Percentiles rank a stretch among this genome's conserved stretches.
These are phyloP conservation scores for Pediacus dermestoides DNA, from an alignment of 2,888 invertebrate genomes.

Conservation along the genomic window DNA sequence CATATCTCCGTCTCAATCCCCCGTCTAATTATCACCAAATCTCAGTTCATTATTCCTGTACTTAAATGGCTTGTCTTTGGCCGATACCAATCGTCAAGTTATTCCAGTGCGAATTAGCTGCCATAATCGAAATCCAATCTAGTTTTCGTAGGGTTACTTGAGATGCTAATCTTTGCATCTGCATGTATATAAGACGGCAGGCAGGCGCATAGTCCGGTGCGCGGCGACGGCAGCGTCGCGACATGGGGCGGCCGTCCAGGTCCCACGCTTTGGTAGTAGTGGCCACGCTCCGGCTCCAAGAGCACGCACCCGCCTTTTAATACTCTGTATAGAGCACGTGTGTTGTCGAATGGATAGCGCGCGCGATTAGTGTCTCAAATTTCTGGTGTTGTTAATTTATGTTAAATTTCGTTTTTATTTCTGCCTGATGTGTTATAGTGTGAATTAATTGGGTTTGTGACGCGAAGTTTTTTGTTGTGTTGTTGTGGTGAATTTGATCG, in stretches of 20 bases:
- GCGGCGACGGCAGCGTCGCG: conserved; percentile 17
- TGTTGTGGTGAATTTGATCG: background rate
- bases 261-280: conserved; percentile 34
- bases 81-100: conserved; percentile 15
- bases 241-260: conserved; percentile 26
- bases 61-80: no score
- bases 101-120: conserved; percentile 19
- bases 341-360: conserved; percentile 1
- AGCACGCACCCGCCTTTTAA: conserved; percentile 25
- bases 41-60: no score
- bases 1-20: no score
- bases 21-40: no score
- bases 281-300: conserved; percentile 32
- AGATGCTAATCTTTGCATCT: conserved; percentile 33
- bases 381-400: no score
- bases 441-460: no score
- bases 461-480: background rate
- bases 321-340: conserved; percentile 24
- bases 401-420: no score
- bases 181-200: conserved; percentile 31
- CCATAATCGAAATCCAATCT: conserved; percentile 32
- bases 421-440: no score
- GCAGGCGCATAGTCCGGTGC: conserved; percentile 22
- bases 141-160: conserved; percentile 27
- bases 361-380: no score